Evolutionary conservation across 2,113 vertebrate genomes (phyloP).

Genomic region (Cottus gobio): DNA sequence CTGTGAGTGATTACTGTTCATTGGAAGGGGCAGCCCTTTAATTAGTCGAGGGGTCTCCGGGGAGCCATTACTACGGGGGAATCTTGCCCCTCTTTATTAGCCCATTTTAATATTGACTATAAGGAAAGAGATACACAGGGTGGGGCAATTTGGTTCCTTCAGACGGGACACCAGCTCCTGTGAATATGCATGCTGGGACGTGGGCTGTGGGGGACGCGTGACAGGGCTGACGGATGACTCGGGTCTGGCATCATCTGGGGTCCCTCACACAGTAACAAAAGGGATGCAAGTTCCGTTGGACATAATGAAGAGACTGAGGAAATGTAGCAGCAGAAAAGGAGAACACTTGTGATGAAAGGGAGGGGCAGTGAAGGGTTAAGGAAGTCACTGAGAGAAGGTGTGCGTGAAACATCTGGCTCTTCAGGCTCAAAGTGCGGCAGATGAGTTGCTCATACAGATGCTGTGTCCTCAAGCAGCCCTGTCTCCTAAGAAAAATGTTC

Average conservation of each 20-base stretch:
- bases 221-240: slow-evolving; percentile 81
- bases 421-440: neutral
- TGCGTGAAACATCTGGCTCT: neutral
- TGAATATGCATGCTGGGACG: slow-evolving; percentile 82
- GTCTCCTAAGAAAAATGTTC: neutral
- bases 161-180: slow-evolving; percentile 72
- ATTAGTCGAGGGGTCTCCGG: slow-evolving; percentile 75
- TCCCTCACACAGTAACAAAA: slow-evolving; percentile 64
- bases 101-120: slow-evolving; percentile 82
- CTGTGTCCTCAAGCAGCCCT: neutral
- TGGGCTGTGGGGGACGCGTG: slow-evolving; percentile 60
- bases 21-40: slow-evolving; percentile 82
- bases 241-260: slow-evolving; percentile 76
- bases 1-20: slow-evolving; percentile 79
- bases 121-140: slow-evolving; percentile 61
- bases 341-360: neutral
- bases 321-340: slow-evolving; percentile 32
- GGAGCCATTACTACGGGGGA: slow-evolving; percentile 80
- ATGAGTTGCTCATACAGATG: neutral
- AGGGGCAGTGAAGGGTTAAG: neutral
- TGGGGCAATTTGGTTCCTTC: slow-evolving; percentile 70
- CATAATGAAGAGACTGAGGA: slow-evolving; percentile 70
- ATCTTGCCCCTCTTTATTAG: slow-evolving; percentile 86
- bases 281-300: slow-evolving; percentile 53
- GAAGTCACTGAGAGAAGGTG: neutral